Base-by-base conservation (phyloP, 2,113 vertebrate genomes). In the Romanogobio albipinnatus region DNA sequence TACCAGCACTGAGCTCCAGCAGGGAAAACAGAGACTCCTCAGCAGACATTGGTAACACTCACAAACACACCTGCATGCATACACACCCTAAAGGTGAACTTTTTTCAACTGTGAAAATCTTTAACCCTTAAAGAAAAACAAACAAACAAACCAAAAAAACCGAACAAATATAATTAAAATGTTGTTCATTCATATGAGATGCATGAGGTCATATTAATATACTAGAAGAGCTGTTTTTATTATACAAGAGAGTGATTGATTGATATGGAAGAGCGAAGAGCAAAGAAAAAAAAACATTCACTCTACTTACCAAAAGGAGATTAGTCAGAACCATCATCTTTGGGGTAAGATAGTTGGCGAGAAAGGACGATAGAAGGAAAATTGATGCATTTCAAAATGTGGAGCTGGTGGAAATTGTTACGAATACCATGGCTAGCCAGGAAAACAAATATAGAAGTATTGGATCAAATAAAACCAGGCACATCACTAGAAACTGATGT, bases 1-100 rank as follows among this genome's bases (percentile, higher is more conserved):
- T 97, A 79, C 97, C 97, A 11, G 95, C 97, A 0, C 93, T 97
- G 86, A 96, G 97, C 91, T 96, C 96, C 76, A 93, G 96, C 81
- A 94, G 90, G 0, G 97, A 99, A 88, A 95, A 96, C 56, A 96
- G 98, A 22, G 97, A 97, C 78, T 83, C 91, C 71, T 82, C 90
- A 0, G 39, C 93, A 80, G 94, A 95, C 81, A 94, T 94, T 53
- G 95, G 98, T 98, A 94, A 90, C 62, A 33, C 80, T 73, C 43
- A 71, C 61, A 85, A 24, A 83, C 19, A 88, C 76, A 53, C 47
- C 78, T 5, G 53, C 76, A 76, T 43, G 74, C 79, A 14, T 47
- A 53, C 47, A 13, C 58, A 76, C 66, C 24, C 10, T 0, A 70
- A 70, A 17, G 19, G 3, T 70, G 43, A 62, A 29, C 36, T 58